These are phyloP conservation scores for Sabatieria punctata DNA, from an alignment of 2,888 invertebrate genomes.

Conservation along the genomic window DNA sequence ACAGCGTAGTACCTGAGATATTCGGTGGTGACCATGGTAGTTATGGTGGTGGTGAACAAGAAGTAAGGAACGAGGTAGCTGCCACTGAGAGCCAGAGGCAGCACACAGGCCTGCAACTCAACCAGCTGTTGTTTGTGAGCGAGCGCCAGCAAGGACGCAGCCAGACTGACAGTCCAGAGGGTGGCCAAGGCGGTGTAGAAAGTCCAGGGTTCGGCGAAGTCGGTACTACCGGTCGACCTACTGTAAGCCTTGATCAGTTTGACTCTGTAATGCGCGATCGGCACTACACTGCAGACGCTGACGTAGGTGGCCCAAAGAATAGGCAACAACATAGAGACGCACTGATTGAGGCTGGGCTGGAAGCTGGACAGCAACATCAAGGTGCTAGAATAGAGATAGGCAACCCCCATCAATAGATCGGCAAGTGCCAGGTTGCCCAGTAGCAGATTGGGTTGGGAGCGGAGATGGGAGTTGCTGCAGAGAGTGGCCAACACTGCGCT, in stretches of 20 bases:
- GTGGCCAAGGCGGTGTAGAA: neutral
- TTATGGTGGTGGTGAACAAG: neutral
- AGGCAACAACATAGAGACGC: neutral
- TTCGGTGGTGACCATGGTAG: neutral
- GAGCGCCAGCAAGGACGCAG: neutral
- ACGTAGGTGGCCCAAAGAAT: neutral
- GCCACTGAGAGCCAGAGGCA: neutral
- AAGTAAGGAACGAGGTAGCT: neutral
- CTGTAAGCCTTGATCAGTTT: constrained; percentile 3
- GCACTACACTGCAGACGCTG: neutral
- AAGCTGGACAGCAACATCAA: neutral
- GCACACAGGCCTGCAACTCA: neutral
- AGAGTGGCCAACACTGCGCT: neutral
- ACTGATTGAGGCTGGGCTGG: neutral
- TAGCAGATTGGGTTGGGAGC: neutral
- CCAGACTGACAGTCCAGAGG: neutral
- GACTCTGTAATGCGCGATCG: neutral
- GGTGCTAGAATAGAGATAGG: neutral
- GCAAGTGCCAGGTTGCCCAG: neutral
- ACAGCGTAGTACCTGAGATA: neutral
- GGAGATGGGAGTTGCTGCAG: neutral
- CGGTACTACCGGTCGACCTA: neutral
- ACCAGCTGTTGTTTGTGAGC: neutral
- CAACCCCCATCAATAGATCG: neutral
- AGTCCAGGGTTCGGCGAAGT: neutral